phyloP scores from a whole-genome alignment of 2,113 vertebrate species.

The Percopsis transmontana region DNA sequence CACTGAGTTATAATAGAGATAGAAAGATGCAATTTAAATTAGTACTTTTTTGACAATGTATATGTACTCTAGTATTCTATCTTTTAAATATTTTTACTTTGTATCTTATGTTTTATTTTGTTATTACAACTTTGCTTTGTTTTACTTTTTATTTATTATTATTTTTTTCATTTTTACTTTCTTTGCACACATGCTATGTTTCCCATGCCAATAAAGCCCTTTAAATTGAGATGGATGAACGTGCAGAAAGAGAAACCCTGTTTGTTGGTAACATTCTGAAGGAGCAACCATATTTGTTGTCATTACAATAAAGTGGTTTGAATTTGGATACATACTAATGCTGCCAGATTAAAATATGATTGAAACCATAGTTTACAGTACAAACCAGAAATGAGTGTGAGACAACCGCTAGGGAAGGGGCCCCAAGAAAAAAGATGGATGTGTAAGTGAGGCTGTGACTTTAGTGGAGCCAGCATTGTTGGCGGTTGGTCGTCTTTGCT shows the following conservation, averaged over 20 bases:
- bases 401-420: not conserved
- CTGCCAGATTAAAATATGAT: not conserved
- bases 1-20: constrained; percentile 52
- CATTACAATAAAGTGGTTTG: constrained; percentile 3
- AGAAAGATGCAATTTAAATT: constrained; percentile 33
- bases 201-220: no score
- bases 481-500: constrained; percentile 9
- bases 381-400: not conserved
- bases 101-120: no score
- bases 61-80: no score
- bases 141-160: no score
- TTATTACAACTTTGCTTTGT: no score
- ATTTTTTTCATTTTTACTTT: no score
- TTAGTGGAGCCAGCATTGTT: constrained; percentile 26
- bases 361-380: constrained; percentile 15
- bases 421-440: not conserved
- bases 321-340: constrained; percentile 2
- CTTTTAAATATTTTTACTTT: no score
- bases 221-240: no score
- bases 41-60: no score
- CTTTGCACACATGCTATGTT: no score
- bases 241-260: no score
- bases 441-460: not conserved
- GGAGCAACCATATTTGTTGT: constrained; percentile 7
- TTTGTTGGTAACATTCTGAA: no score